Conservation (phyloP, 2,888 invertebrate species). For the Ornithoptera alexandrae region DNA sequence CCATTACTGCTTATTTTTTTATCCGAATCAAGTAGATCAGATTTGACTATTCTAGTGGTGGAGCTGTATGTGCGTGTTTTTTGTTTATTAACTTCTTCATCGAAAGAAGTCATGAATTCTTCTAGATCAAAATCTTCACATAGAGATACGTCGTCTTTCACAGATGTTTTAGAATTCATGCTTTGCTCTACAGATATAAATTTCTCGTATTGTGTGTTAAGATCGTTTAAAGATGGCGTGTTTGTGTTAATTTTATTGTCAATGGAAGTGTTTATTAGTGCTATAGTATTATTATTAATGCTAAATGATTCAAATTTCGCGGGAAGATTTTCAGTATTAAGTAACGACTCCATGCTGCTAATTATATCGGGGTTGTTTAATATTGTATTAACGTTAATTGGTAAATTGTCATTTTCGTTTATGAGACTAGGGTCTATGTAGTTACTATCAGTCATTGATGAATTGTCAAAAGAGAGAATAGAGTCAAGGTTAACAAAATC, state of each 20-base stretch:
- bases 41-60: slow-evolving; percentile 69
- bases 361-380: slow-evolving; percentile 75
- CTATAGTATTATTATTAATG: slow-evolving; percentile 52
- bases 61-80: slow-evolving; percentile 72
- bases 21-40: slow-evolving; percentile 59
- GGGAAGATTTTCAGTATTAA: slow-evolving; percentile 74
- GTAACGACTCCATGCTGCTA: slow-evolving; percentile 75
- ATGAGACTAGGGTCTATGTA: slow-evolving; percentile 82
- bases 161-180: slow-evolving; percentile 68
- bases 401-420: slow-evolving; percentile 85
- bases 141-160: slow-evolving; percentile 74
- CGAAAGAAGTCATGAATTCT: slow-evolving; percentile 84
- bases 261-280: slow-evolving; percentile 36
- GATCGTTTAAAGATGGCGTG: slow-evolving; percentile 61
- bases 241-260: slow-evolving; percentile 41
- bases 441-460: slow-evolving; percentile 72
- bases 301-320: slow-evolving; percentile 73
- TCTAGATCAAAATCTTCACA: slow-evolving; percentile 83
- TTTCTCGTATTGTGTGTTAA: slow-evolving; percentile 75
- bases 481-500: slow-evolving; percentile 73
- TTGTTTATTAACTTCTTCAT: slow-evolving; percentile 79
- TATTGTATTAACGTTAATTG: slow-evolving; percentile 78
- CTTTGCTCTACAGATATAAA: slow-evolving; percentile 76
- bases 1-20: slow-evolving; percentile 59
- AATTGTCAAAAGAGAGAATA: slow-evolving; percentile 64